These are phyloP conservation scores for Microcebus griseorufus DNA, from an alignment of 2,113 vertebrate genomes.

Conservation along the genomic window DNA sequence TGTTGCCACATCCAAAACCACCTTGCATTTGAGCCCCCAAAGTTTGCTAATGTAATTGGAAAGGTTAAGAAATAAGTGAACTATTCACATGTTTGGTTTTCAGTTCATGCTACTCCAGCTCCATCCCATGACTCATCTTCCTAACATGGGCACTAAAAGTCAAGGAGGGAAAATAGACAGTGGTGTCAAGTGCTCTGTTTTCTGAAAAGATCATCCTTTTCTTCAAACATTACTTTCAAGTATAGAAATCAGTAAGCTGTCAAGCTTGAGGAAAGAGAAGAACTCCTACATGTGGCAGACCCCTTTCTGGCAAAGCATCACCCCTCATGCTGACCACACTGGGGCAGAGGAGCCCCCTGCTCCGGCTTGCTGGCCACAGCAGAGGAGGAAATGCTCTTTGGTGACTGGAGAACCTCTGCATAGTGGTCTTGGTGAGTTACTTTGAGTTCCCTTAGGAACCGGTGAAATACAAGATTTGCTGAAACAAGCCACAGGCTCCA, in stretches of 20 bases:
- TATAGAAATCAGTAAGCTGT: background rate
- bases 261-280: background rate
- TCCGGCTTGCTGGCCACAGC: background rate
- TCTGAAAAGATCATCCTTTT: background rate
- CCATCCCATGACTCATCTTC: background rate
- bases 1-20: conserved; percentile 85
- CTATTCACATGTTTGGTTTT: background rate
- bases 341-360: fast-evolving
- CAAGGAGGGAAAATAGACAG: background rate
- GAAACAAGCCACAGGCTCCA: background rate
- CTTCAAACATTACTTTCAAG: background rate
- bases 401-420: background rate
- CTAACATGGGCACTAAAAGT: background rate
- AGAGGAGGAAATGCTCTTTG: background rate
- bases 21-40: conserved; percentile 83
- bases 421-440: no score
- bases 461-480: background rate
- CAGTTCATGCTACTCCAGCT: background rate
- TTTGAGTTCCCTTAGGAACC: background rate
- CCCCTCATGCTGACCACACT: fast-evolving
- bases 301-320: background rate
- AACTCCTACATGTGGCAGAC: fast-evolving
- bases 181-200: background rate
- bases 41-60: conserved; percentile 81
- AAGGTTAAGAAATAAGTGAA: conserved; percentile 63